Conservation (phyloP, 1,140 invertebrate genomes). For the Schmidtea mediterranea region DNA sequence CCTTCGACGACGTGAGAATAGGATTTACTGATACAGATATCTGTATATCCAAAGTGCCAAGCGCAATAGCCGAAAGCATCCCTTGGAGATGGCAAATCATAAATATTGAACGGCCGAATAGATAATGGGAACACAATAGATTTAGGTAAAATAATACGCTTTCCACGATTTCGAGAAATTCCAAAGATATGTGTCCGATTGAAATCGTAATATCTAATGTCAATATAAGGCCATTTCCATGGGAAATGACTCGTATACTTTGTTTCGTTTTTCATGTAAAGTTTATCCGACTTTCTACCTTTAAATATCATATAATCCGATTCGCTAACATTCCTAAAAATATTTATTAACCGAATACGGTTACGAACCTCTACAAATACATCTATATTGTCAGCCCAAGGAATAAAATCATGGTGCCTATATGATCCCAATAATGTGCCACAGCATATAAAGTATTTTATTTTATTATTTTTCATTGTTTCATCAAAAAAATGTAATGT, state of each 20-base stretch:
- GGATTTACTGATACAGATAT: too few species aligned
- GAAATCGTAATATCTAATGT: constrained; percentile 10
- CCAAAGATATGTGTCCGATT: constrained; percentile 11
- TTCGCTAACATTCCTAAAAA: constrained; percentile 9
- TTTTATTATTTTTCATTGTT: too few species aligned
- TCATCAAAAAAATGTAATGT: too few species aligned
- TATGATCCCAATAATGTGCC: constrained; percentile 15
- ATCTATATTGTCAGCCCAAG: constrained; percentile 20
- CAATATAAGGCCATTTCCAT: constrained; percentile 11
- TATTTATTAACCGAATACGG: not conserved
- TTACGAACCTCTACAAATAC: constrained; percentile 7
- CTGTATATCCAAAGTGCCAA: too few species aligned
- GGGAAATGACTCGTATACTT: not conserved
- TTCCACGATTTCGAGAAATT: not conserved
- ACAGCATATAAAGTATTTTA: constrained; percentile 14
- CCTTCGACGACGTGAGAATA: too few species aligned
- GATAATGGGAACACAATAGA: too few species aligned
- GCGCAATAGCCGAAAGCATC: too few species aligned
- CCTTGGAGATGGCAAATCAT: too few species aligned
- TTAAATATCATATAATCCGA: not conserved
- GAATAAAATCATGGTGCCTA: constrained; percentile 15
- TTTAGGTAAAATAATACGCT: too few species aligned
- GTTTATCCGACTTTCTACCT: not conserved
- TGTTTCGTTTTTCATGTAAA: not conserved
- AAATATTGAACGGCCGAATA: too few species aligned